Evolutionary conservation across 1,140 invertebrate species (phyloP).

Genomic region (Dinothrombium tinctorium): DNA sequence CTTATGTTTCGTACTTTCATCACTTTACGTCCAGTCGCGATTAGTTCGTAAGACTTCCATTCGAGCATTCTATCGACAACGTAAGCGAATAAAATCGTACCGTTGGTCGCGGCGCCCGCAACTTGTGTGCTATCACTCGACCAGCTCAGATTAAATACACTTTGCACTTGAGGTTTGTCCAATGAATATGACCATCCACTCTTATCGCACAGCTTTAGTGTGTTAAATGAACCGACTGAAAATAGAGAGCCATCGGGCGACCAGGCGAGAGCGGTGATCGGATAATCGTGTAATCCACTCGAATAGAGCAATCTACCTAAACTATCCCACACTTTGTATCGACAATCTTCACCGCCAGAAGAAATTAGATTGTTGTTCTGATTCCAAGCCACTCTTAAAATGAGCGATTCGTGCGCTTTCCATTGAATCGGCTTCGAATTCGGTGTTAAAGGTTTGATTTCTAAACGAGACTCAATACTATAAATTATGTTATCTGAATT

Average conservation of each 20-base stretch:
- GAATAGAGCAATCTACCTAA: slow-evolving; percentile 63
- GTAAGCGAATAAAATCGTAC: slow-evolving; percentile 67
- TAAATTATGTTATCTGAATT: slow-evolving; percentile 61
- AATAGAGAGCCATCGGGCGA: slow-evolving; percentile 70
- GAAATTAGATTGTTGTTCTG: slow-evolving; percentile 59
- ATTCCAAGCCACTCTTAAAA: slow-evolving; percentile 71
- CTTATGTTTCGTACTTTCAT: slow-evolving; percentile 61
- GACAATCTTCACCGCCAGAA: slow-evolving; percentile 83
- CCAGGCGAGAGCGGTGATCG: slow-evolving; percentile 73
- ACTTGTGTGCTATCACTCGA: slow-evolving; percentile 85
- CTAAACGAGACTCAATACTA: slow-evolving; percentile 49
- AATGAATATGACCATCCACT: slow-evolving; percentile 88
- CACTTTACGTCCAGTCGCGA: slow-evolving; percentile 48
- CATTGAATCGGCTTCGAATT: slow-evolving; percentile 70
- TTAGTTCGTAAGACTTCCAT: slow-evolving; percentile 61
- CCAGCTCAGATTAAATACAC: slow-evolving; percentile 69
- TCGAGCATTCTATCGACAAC: slow-evolving; percentile 61
- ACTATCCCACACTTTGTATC: slow-evolving; percentile 81
- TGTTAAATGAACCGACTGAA: slow-evolving; percentile 76
- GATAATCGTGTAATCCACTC: slow-evolving; percentile 57
- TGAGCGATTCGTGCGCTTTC: slow-evolving; percentile 82
- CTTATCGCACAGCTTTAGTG: slow-evolving; percentile 70
- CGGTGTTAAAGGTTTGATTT: slow-evolving; percentile 70
- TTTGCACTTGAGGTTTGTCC: slow-evolving; percentile 57
- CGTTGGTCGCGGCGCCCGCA: slow-evolving; percentile 70